Conservation (phyloP, 2,113 vertebrate species). For the Pholis gunnellus region DNA sequence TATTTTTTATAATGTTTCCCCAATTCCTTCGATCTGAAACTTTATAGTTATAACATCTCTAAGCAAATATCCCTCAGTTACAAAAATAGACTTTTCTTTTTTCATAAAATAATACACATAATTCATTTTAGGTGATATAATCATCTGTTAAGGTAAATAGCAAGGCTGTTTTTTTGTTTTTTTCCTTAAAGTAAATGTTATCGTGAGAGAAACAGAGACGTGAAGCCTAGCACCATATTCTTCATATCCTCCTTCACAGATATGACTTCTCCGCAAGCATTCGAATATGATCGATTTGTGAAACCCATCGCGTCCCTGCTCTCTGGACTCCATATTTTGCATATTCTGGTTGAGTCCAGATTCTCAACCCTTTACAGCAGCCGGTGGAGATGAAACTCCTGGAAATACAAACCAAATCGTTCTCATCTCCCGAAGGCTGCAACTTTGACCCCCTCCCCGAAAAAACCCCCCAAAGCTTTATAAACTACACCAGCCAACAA, state of each 20-base stretch:
- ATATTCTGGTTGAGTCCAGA: slow-evolving; percentile 81
- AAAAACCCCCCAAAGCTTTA: slow-evolving; percentile 78
- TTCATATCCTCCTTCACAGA: slow-evolving; percentile 37
- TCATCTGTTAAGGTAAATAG: slow-evolving; percentile 84
- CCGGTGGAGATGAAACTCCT: slow-evolving; percentile 77
- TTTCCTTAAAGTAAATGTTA: slow-evolving; percentile 73
- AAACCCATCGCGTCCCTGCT: slow-evolving; percentile 6
- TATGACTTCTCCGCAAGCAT: slow-evolving; percentile 12
- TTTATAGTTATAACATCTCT: slow-evolving; percentile 72
- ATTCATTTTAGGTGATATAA: slow-evolving; percentile 79
- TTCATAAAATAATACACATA: slow-evolving; percentile 85
- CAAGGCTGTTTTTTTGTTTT: slow-evolving; percentile 78
- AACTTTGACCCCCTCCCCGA: slow-evolving; percentile 73
- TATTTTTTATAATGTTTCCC: slow-evolving; percentile 21
- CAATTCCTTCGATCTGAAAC: slow-evolving; percentile 50
- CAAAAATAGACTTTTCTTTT: slow-evolving; percentile 85
- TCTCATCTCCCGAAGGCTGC: slow-evolving; percentile 76
- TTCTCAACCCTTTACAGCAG: slow-evolving; percentile 72
- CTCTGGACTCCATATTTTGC: slow-evolving; percentile 79
- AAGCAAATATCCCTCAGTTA: slow-evolving; percentile 82
- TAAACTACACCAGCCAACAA: slow-evolving; percentile 90
- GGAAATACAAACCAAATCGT: slow-evolving; percentile 15
- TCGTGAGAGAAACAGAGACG: slow-evolving; percentile 62
- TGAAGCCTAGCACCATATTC: slow-evolving; percentile 82
- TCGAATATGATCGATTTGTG: slow-evolving; percentile 6